Conservation (phyloP, 2,113 vertebrate genomes). For the Coreoperca whiteheadi region DNA sequence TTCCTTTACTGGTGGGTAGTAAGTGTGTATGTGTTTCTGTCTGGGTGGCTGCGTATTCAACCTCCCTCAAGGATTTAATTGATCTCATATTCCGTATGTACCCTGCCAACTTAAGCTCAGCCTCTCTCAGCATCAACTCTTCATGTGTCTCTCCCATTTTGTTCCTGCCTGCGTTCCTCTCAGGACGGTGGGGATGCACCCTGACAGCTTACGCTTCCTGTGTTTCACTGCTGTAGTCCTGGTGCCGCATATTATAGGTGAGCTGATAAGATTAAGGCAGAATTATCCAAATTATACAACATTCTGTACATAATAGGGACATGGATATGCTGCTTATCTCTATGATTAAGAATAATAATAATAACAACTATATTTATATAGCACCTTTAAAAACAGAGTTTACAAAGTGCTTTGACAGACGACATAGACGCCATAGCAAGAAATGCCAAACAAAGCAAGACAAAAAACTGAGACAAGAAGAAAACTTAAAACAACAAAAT, state of each 20-base stretch:
- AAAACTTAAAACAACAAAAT: too few species aligned
- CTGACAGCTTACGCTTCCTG: constrained; percentile 88
- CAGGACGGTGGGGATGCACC: constrained; percentile 91
- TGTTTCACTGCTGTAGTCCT: constrained; percentile 90
- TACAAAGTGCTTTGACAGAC: too few species aligned
- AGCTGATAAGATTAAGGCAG: constrained; percentile 54
- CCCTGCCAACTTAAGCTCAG: background rate
- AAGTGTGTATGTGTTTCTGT: background rate
- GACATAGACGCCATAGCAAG: too few species aligned
- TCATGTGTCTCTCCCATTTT: background rate
- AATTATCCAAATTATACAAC: background rate
- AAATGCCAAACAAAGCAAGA: too few species aligned
- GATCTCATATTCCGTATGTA: background rate
- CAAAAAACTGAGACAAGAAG: too few species aligned
- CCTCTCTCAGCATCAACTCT: background rate
- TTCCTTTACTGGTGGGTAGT: constrained; percentile 93
- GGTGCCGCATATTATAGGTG: constrained; percentile 89
- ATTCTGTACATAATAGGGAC: background rate
- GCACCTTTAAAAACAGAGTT: too few species aligned
- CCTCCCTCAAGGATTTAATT: background rate
- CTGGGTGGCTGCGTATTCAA: fast-evolving
- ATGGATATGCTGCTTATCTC: background rate
- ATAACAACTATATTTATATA: too few species aligned
- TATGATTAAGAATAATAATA: too few species aligned
- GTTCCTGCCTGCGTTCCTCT: background rate